Evolutionary conservation across 2,113 vertebrate species (phyloP).

Genomic region (Anolis sagrei): DNA sequence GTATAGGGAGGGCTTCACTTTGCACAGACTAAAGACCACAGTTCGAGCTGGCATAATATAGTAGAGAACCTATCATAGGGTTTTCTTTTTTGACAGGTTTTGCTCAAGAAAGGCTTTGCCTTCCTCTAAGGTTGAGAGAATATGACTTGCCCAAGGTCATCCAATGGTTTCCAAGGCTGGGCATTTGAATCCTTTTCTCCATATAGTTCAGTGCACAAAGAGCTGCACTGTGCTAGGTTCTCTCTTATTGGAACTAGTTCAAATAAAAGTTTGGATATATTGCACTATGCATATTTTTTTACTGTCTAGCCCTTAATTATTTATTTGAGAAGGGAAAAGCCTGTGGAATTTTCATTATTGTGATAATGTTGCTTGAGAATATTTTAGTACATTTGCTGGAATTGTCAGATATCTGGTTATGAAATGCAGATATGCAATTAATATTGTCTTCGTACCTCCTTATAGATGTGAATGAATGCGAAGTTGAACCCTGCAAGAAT

Average conservation of each 20-base stretch:
- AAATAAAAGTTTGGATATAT: not conserved
- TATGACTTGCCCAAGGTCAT: no score
- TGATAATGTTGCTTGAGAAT: constrained; percentile 2
- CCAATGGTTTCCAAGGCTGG: no score
- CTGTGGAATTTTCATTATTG: constrained; percentile 6
- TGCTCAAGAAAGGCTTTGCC: no score
- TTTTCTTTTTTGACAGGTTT: no score
- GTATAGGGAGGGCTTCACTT: not conserved
- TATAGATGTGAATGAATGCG: constrained; percentile 96
- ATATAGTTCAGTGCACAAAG: no score
- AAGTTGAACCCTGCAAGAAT: constrained; percentile 93
- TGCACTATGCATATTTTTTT: not conserved
- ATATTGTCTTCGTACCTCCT: constrained; percentile 27
- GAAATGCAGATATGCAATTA: not conserved
- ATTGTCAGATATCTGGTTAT: not conserved
- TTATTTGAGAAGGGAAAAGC: constrained; percentile 12
- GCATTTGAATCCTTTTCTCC: no score
- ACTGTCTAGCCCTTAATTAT: not conserved
- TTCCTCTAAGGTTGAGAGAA: no score
- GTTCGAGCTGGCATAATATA: not conserved
- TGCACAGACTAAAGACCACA: not conserved
- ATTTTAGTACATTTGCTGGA: not conserved
- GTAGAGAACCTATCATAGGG: no score
- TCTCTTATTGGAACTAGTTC: no score
- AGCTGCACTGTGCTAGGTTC: no score